Percentiles rank a stretch among this genome's conserved stretches.
Conservation (phyloP, 2,113 vertebrate genomes). For the Siniperca knerii region DNA sequence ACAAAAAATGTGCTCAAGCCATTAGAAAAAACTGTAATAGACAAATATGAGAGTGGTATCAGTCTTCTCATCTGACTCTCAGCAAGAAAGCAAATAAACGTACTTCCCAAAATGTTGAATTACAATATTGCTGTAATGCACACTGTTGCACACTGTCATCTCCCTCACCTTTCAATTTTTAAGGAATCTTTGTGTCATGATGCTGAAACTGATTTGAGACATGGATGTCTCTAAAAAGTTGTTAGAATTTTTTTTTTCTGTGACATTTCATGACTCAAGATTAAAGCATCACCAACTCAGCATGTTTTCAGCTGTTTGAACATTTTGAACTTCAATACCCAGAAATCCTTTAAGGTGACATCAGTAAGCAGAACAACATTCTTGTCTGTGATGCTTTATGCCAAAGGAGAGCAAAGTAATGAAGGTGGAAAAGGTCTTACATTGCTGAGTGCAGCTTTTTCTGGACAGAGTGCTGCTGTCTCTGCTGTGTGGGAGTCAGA, state of each 20-base stretch:
- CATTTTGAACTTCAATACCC: slow-evolving; percentile 47
- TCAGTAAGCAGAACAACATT: slow-evolving; percentile 21
- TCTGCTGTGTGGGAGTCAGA: slow-evolving; percentile 10
- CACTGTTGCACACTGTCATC: background rate
- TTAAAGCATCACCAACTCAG: slow-evolving; percentile 25
- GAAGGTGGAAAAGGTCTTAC: slow-evolving; percentile 21
- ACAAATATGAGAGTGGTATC: background rate
- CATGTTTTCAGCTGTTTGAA: slow-evolving; percentile 39
- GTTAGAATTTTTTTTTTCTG: background rate
- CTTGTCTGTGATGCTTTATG: slow-evolving; percentile 11
- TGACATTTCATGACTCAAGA: slow-evolving; percentile 27
- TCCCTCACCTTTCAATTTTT: background rate
- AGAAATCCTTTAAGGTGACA: slow-evolving; percentile 47
- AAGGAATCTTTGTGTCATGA: background rate
- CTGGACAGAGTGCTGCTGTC: slow-evolving; percentile 31
- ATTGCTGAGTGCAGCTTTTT: slow-evolving; percentile 45
- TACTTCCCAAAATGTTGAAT: background rate
- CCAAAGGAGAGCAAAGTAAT: slow-evolving; percentile 23
- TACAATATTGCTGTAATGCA: background rate
- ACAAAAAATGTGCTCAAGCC: too few relatives aligned
- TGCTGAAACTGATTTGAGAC: background rate
- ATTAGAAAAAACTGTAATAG: too few relatives aligned
- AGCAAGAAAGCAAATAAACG: background rate
- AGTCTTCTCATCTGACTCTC: background rate
- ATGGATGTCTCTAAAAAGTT: background rate